phyloP scores from a whole-genome alignment of 1,140 invertebrate species.

The Pseudomyrmex concolor region DNA sequence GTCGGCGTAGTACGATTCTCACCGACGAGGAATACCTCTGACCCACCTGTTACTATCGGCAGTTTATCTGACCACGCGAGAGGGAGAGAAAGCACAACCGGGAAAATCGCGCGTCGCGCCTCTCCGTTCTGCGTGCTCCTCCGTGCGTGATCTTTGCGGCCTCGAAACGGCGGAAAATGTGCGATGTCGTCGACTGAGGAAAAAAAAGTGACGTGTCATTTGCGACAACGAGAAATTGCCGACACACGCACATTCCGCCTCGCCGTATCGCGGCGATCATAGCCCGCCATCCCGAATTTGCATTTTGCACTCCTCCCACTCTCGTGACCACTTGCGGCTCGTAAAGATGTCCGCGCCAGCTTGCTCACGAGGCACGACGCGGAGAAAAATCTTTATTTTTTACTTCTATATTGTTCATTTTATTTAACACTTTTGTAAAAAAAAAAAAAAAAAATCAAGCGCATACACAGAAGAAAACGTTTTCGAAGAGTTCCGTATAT shows the following conservation, averaged over 20 bases:
- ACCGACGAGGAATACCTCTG: conserved; percentile 40
- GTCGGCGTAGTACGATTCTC: conserved; percentile 51
- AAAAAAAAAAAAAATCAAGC: too few relatives aligned
- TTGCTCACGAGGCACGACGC: conserved; percentile 32
- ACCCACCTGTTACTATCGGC: conserved; percentile 61
- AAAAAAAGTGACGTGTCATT: neutral
- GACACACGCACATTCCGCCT: too few relatives aligned
- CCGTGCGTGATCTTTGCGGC: conserved; percentile 36
- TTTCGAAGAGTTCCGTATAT: neutral
- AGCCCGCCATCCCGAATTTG: conserved; percentile 21
- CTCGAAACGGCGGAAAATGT: neutral
- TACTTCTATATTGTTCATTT: neutral
- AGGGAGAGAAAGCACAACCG: conserved; percentile 24
- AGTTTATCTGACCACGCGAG: conserved; percentile 70
- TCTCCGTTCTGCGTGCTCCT: neutral
- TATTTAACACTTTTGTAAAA: neutral
- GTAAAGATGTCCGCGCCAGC: conserved; percentile 36
- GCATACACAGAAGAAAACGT: neutral
- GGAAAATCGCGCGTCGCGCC: conserved; percentile 26
- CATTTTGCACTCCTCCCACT: neutral
- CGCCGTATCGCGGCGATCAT: conserved; percentile 1
- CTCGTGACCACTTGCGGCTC: conserved; percentile 11
- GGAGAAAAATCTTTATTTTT: conserved; percentile 5
- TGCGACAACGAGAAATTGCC: neutral
- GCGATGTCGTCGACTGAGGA: neutral